Base-by-base conservation (phyloP, 2,888 invertebrate genomes). In the Pilophorus perplexus region DNA sequence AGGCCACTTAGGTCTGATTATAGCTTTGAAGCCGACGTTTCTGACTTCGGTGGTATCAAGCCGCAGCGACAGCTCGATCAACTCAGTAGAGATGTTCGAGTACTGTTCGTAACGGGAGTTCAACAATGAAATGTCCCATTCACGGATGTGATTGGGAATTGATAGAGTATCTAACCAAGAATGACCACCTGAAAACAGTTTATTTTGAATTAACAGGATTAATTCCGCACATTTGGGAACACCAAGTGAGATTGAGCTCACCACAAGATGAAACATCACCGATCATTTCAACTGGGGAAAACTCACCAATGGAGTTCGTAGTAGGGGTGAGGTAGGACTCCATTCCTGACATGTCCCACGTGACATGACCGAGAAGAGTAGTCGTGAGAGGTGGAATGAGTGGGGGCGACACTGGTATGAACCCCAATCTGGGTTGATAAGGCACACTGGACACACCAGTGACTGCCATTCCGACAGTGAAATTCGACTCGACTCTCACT, bases 401-500 rank as follows among this genome's bases (percentile, higher is more conserved):
- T 66, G 75, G 71, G 67, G 74, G 71, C 55, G 76, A 64, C 75
- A 75, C 57, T 76, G 78, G 71, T n/a, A 64, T 74, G 73, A 81
- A 82, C 69, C 79, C 80, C 28, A 89, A 80, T 37, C 86, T 80
- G n/a, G 80, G 76, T 76, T 87, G 85, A 23, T 82, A 79, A 6
- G 84, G 79, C 76, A 84, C 75, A 82, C 84, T 78, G 77, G 82
- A 77, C 42, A 90, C 82, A 70, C 82, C 78, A 64, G 84, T 82
- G 48, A 94, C 85, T 71, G 85, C 84, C 89, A 96, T 90, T 57
- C 85, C 82, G 73, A 87, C 84, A 71, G 85, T 80, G 80, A 93
- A 93, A 3, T 87, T 86, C 73, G 90, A 93, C 74, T 89, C 86
- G 70, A 94, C 83, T 75, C 86, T 84, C 68, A 96, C 80, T 72